Conservation (phyloP, 64 coral and sea anemone species). For the Stichodactyla helianthus region DNA sequence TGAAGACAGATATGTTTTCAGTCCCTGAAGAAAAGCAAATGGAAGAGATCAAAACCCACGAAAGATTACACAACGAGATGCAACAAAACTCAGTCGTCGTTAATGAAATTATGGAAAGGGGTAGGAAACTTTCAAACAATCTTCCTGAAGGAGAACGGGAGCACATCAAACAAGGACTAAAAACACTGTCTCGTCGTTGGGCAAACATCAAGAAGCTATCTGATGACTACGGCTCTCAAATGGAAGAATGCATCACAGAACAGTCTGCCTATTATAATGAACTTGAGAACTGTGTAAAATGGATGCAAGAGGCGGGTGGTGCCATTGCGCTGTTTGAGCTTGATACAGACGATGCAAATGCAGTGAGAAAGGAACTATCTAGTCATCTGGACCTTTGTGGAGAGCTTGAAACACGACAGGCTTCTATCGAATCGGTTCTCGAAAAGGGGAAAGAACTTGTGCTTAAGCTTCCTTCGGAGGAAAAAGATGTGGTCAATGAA, state of each 20-base stretch:
- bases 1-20: conserved; percentile 82
- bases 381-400: conserved; percentile 57
- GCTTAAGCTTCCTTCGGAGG: conserved; percentile 49
- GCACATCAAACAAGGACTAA: conserved; percentile 38
- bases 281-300: conserved; percentile 72
- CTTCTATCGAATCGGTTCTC: conserved; percentile 40
- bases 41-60: conserved; percentile 72
- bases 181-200: conserved; percentile 50
- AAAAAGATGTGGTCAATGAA: conserved; percentile 52
- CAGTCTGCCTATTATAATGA: conserved; percentile 76
- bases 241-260: conserved; percentile 86
- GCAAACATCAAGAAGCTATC: conserved; percentile 52
- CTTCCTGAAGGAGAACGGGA: conserved; percentile 52
- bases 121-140: neutral
- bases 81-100: conserved; percentile 61
- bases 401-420: conserved; percentile 36
- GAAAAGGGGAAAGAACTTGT: conserved; percentile 49
- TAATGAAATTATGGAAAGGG: conserved; percentile 39
- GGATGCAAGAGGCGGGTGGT: conserved; percentile 75
- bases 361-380: conserved; percentile 41
- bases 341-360: conserved; percentile 30
- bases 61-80: conserved; percentile 55
- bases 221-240: conserved; percentile 51
- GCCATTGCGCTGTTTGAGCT: conserved; percentile 39
- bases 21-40: conserved; percentile 84